Evolutionary conservation across 2,888 invertebrate species (phyloP), one percentile per base, ranked within the genome.

Genomic region (Plebejus anna): DNA sequence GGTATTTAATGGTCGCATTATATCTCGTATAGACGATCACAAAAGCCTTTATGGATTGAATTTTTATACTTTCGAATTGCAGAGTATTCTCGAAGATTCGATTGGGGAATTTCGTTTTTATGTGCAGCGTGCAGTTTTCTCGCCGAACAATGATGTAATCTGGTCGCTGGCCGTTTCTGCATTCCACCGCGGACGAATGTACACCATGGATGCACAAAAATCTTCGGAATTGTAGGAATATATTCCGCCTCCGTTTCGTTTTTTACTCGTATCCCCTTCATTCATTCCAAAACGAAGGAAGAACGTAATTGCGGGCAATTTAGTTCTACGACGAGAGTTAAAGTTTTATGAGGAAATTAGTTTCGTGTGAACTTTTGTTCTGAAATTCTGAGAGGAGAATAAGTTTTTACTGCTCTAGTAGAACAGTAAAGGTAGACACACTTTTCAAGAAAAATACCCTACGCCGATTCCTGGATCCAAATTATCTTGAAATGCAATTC

Each of bases 1-100:
- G 84, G 85, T 85, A 79, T 77, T 77, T 79, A 80, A 78, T 76
- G 76, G 77, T 76, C 75, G 76, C 38, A 47, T 78, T 79, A 78
- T 79, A 76, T 78, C 78, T 76, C 78, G 78, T 78, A 73, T 75
- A 75, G 70, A 55, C 28, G 73, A 76, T 77, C 76, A 77, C 75
- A 72, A 76, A 77, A 77, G 76, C 76, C 75, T 47, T 77, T 72
- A 72, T 73, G 51, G 4, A 55, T 61, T 61, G 28, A 61, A 61
- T 36, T 66, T 66, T 66, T 66, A 66, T 66, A 66, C 66, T 66
- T 66, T 66, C 66, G 66, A 36, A 66, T 66, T 13, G 66, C 66
- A 66, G 13, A 16, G 66, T 16, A 36, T 32, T 66, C 66, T 66
- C 32, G 66, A 66, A 36, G 13, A 36, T 66, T 66, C 66, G 32